Conservation (phyloP, 2,888 invertebrate genomes). For the Drosophila fulvimacula region DNA sequence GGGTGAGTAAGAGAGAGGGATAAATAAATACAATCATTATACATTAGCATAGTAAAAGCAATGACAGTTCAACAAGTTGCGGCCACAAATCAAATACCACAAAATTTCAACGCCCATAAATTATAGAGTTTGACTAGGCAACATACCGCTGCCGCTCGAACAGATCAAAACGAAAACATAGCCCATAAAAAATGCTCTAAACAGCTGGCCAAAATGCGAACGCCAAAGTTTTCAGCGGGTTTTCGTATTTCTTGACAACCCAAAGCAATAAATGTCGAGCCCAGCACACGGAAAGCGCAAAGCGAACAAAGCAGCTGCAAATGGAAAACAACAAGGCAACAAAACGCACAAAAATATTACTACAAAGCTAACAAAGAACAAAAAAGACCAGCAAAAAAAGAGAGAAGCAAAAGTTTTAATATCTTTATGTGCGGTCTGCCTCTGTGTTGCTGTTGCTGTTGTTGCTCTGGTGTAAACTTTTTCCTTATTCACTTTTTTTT, state of each 20-base stretch:
- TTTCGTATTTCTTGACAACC: conserved; percentile 59
- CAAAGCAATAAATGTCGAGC: conserved; percentile 73
- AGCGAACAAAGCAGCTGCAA: conserved; percentile 67
- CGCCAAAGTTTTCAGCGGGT: conserved; percentile 55
- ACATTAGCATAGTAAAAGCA: not conserved
- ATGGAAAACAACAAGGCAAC: conserved; percentile 49
- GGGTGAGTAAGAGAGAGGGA: not conserved
- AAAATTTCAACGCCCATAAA: conserved; percentile 54
- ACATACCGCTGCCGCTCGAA: not conserved
- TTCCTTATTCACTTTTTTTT: conserved; percentile 42
- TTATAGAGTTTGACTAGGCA: conserved; percentile 33
- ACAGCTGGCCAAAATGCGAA: conserved; percentile 47
- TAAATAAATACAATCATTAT: conserved; percentile 17
- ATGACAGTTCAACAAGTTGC: conserved; percentile 41
- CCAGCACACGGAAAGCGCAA: conserved; percentile 33
- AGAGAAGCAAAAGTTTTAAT: conserved; percentile 68
- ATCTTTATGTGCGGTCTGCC: conserved; percentile 70
- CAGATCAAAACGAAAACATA: conserved; percentile 60
- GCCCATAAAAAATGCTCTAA: conserved; percentile 63
- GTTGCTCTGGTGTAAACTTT: conserved; percentile 25
- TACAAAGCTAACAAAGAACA: conserved; percentile 20
- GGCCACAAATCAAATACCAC: conserved; percentile 42
- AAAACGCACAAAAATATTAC: conserved; percentile 37
- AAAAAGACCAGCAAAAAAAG: conserved; percentile 17
- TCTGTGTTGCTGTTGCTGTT: conserved; percentile 22